Evolutionary conservation across 2,797 vertebrate species (phyloP).

Genomic region (Lepus townsendii): DNA sequence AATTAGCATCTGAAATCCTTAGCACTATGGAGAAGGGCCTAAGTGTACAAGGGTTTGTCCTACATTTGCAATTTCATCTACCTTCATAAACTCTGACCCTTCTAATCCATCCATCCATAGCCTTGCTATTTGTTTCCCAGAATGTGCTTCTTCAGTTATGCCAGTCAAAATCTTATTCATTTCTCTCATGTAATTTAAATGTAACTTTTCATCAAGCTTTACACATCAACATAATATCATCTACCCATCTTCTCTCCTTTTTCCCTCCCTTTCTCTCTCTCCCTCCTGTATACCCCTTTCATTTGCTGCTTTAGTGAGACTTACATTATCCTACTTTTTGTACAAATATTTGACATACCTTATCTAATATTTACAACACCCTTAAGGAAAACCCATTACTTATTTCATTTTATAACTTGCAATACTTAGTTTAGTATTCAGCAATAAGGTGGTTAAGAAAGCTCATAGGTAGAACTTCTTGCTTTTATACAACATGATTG

Average conservation of each 20-base stretch:
- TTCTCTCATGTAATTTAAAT: background rate
- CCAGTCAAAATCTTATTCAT: background rate
- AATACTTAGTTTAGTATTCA: background rate
- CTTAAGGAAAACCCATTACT: too few species aligned
- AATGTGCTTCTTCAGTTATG: background rate
- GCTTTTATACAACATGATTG: background rate
- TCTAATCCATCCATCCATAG: background rate
- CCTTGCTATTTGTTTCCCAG: background rate
- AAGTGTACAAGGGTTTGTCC: background rate
- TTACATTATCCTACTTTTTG: background rate
- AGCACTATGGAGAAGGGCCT: background rate
- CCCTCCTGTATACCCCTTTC: background rate
- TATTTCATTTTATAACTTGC: background rate
- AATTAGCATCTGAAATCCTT: background rate
- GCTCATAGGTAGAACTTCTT: background rate
- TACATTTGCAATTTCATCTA: background rate
- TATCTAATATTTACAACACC: background rate
- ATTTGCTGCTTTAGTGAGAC: background rate
- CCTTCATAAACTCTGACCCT: background rate
- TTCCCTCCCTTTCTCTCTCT: background rate
- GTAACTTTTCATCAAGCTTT: background rate
- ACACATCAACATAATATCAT: background rate
- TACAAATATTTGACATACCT: background rate
- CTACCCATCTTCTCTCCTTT: rapidly evolving
- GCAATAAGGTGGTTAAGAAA: background rate